phyloP scores from a whole-genome alignment of 2,797 vertebrate genomes.

The Enteromius viviparus region DNA sequence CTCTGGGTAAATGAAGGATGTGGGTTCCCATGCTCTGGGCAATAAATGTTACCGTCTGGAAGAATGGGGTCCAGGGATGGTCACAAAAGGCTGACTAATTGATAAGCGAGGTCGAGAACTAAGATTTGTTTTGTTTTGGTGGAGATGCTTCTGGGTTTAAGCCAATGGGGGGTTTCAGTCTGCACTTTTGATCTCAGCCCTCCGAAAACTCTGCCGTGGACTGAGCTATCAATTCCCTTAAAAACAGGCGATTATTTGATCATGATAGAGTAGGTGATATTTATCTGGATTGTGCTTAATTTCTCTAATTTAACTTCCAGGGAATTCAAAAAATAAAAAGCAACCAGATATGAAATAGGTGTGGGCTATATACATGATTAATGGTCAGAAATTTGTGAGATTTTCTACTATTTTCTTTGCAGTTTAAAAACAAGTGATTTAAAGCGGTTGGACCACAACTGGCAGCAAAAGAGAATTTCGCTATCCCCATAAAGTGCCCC shows the following conservation, averaged over 20 bases:
- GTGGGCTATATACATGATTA: background rate
- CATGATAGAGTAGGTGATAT: background rate
- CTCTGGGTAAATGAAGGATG: background rate
- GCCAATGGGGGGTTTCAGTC: background rate
- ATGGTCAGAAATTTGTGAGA: background rate
- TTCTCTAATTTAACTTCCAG: background rate
- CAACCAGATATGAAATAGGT: background rate
- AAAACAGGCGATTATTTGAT: background rate
- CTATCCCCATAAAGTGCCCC: too few species aligned
- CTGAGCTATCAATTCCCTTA: background rate
- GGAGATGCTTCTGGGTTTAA: background rate
- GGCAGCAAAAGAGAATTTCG: too few species aligned
- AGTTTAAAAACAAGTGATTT: too few species aligned
- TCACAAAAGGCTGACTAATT: background rate
- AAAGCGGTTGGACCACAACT: too few species aligned
- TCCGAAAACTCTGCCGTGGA: background rate
- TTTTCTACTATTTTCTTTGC: background rate
- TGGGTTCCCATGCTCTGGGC: background rate
- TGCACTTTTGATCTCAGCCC: background rate
- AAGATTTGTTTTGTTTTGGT: conserved; percentile 17
- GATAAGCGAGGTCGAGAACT: background rate
- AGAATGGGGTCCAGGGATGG: background rate
- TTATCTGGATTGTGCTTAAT: background rate
- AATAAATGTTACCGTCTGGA: background rate
- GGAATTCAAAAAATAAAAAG: background rate